Evolutionary conservation across 1,140 invertebrate species (phyloP).

Genomic region (Drosophila obscura): DNA sequence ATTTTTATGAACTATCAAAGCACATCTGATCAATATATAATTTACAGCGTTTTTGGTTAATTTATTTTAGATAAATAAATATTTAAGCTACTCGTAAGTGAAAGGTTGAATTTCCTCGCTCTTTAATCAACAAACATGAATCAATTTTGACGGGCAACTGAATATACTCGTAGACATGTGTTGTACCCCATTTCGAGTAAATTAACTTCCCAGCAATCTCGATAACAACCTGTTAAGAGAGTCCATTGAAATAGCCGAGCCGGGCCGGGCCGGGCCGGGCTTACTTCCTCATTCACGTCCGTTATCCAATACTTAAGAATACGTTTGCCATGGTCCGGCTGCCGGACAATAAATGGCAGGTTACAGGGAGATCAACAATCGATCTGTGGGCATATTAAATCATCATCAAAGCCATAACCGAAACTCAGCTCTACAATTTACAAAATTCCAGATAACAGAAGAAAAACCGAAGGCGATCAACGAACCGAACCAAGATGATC

Average conservation of each 20-base stretch:
- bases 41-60: slow-evolving; percentile 22
- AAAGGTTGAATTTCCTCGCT: slow-evolving; percentile 47
- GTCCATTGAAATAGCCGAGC: slow-evolving; percentile 8
- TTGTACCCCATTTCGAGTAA: slow-evolving; percentile 3
- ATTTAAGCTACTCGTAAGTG: slow-evolving; percentile 8
- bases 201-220: slow-evolving; percentile 41
- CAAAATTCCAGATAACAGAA: slow-evolving; percentile 66
- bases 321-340: slow-evolving; percentile 12
- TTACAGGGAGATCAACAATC: slow-evolving; percentile 35
- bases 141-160: slow-evolving; percentile 36
- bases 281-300: slow-evolving; percentile 36
- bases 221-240: slow-evolving; percentile 52
- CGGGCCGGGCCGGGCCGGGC: neutral
- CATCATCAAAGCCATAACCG: slow-evolving; percentile 50
- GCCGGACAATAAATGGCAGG: slow-evolving; percentile 25
- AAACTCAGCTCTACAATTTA: slow-evolving; percentile 48
- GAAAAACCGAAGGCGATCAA: slow-evolving; percentile 45
- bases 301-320: slow-evolving; percentile 48
- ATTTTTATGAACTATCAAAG: neutral
- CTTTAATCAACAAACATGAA: slow-evolving; percentile 26
- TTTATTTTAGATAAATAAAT: slow-evolving; percentile 19
- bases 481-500: slow-evolving; percentile 72
- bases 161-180: slow-evolving; percentile 6
- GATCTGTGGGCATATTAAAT: slow-evolving; percentile 57
- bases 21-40: slow-evolving; percentile 17